Evolutionary conservation across 2,113 vertebrate species (phyloP).

Genomic region (Coptodon rendalli): DNA sequence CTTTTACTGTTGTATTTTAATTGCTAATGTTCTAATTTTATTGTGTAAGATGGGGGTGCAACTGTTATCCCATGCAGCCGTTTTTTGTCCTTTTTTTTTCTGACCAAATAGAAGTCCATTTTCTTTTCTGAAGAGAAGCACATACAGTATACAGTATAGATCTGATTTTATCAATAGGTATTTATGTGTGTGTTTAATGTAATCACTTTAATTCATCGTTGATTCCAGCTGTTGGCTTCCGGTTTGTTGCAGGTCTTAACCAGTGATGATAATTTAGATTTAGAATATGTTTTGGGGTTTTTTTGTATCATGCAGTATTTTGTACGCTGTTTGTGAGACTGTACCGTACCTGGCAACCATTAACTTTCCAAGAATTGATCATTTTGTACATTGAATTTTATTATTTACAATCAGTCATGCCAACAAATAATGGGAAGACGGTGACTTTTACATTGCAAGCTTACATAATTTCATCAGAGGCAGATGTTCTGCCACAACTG

Average conservation of each 20-base stretch:
- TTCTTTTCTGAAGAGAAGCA: constrained; percentile 60
- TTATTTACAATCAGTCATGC: not conserved
- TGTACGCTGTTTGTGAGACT: not conserved
- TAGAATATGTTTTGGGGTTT: not conserved
- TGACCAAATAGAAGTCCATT: constrained; percentile 45
- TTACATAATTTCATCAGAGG: not conserved
- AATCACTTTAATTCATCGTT: constrained; percentile 18
- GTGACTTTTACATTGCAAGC: not conserved
- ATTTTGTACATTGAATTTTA: not conserved
- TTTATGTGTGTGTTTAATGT: constrained; percentile 60
- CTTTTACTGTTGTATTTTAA: constrained; percentile 59
- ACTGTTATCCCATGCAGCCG: constrained; percentile 5
- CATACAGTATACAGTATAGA: constrained; percentile 43
- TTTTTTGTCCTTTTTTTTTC: constrained; percentile 16
- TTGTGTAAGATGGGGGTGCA: constrained; percentile 27
- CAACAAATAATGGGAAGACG: not conserved
- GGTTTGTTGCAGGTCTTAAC: not conserved
- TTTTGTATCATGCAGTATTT: not conserved
- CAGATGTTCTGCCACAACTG: not conserved
- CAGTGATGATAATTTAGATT: constrained; percentile 2
- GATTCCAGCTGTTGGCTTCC: constrained; percentile 10
- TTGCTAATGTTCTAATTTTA: constrained; percentile 57
- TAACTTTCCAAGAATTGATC: not conserved
- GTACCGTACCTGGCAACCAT: not conserved
- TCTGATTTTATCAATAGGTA: constrained; percentile 54